Percentiles rank a stretch among this genome's conserved stretches.
phyloP scores from a whole-genome alignment of 2,113 vertebrate genomes.

The Gadus chalcogrammus region DNA sequence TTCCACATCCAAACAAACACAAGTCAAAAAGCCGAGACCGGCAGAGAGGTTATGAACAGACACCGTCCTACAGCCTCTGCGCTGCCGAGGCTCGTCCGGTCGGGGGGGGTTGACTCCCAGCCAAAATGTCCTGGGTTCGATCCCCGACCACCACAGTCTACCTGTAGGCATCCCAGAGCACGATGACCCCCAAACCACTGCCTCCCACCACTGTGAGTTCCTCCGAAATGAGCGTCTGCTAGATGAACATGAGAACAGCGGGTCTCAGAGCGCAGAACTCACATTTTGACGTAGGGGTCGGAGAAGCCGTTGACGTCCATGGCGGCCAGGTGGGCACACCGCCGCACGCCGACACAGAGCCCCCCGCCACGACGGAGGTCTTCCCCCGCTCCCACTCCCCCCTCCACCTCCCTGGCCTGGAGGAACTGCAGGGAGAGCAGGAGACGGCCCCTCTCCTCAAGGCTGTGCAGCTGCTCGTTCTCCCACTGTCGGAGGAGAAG shows the following conservation, averaged over 20 bases:
- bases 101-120: too few species aligned
- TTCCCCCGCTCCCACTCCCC: conserved; percentile 11
- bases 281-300: conserved; percentile 87
- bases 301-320: conserved; percentile 90
- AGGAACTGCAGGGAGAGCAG: conserved; percentile 78
- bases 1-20: too few species aligned
- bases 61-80: too few species aligned
- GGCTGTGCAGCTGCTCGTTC: conserved; percentile 74
- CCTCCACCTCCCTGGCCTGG: conserved; percentile 17
- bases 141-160: too few species aligned
- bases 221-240: background rate
- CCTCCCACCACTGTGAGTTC: too few species aligned
- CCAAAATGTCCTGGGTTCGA: too few species aligned
- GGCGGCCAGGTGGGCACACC: conserved; percentile 84
- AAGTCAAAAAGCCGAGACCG: too few species aligned
- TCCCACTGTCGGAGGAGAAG: conserved; percentile 71
- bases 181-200: too few species aligned
- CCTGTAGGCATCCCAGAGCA: too few species aligned
- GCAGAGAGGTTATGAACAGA: too few species aligned
- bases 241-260: too few species aligned
- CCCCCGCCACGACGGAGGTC: conserved; percentile 48
- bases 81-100: too few species aligned
- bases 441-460: conserved; percentile 83
- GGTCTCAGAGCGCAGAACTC: conserved; percentile 43
- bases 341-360: conserved; percentile 79